Evolutionary conservation across 1,140 invertebrate genomes (phyloP).

Genomic region (Prorops nasuta): DNA sequence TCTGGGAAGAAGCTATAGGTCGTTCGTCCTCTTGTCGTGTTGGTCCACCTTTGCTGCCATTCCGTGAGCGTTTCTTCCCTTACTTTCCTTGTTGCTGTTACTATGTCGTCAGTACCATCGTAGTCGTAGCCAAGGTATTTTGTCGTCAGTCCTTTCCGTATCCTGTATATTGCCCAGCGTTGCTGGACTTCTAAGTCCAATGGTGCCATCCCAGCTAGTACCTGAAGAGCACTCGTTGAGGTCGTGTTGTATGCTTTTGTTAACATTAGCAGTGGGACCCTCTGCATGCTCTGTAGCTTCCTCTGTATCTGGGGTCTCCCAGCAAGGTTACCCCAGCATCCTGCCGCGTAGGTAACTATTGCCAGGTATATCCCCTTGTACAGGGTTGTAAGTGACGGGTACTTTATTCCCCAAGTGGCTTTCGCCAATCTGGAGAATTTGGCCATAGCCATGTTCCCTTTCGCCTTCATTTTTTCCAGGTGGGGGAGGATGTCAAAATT

Average conservation of each 20-base stretch:
- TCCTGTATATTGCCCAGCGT: not conserved
- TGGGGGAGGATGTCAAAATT: not conserved
- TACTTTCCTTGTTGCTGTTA: not conserved
- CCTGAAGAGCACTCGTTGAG: conserved; percentile 21
- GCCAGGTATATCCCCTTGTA: conserved; percentile 30
- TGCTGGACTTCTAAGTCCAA: conserved; percentile 8
- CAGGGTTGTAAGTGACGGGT: conserved; percentile 11
- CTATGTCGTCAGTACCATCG: not conserved
- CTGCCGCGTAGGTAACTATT: conserved; percentile 26
- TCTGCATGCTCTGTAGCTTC: conserved; percentile 12
- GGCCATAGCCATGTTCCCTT: no score
- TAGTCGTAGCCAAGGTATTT: not conserved
- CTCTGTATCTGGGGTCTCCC: not conserved
- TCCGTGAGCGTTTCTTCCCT: not conserved
- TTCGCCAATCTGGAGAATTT: conserved; percentile 9
- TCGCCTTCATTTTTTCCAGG: no score
- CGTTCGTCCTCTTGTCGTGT: not conserved
- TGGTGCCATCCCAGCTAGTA: conserved; percentile 8
- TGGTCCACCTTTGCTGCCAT: conserved; percentile 15
- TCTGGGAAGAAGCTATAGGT: conserved; percentile 8
- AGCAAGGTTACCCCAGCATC: conserved; percentile 31
- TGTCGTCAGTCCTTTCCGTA: not conserved
- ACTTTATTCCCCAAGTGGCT: conserved; percentile 17
- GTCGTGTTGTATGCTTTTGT: conserved; percentile 25
- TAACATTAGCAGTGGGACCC: conserved; percentile 21